Evolutionary conservation across 30 jellyfish, hydroid and myxozoan genomes (phyloP).

Genomic region (Clytia hemisphaerica): DNA sequence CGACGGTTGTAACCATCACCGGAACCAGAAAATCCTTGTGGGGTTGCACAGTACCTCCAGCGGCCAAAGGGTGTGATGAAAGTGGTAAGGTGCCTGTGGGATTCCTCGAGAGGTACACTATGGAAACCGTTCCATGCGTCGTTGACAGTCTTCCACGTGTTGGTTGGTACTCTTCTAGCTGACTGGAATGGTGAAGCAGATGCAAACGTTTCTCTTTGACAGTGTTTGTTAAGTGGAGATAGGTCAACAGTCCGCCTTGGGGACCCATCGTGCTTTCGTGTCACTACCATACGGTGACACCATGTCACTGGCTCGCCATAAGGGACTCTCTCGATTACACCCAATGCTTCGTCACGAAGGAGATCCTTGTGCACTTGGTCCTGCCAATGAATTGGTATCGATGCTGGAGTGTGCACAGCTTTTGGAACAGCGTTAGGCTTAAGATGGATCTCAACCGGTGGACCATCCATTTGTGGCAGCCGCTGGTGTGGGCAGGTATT

Average conservation of each 20-base stretch:
- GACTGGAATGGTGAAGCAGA: not conserved
- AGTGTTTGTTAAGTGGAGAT: not conserved
- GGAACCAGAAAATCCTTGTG: not conserved
- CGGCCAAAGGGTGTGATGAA: conserved; percentile 1
- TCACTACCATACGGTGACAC: not conserved
- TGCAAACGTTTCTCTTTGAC: conserved; percentile 1
- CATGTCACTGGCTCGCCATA: not conserved
- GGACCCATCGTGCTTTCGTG: not conserved
- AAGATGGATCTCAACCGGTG: not conserved
- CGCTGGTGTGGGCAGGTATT: conserved; percentile 6
- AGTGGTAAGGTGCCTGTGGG: not conserved
- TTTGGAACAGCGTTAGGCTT: not conserved
- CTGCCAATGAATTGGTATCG: conserved; percentile 6
- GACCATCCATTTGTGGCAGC: conserved; percentile 2
- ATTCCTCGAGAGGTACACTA: not conserved
- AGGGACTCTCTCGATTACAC: not conserved
- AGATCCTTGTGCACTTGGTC: not conserved
- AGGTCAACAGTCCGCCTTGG: not conserved
- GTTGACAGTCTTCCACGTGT: not conserved
- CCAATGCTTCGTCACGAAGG: not conserved
- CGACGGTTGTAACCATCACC: conserved; percentile 1
- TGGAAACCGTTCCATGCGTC: not conserved
- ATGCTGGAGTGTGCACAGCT: not conserved
- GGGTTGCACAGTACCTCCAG: not conserved
- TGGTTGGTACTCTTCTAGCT: not conserved